Conservation (phyloP, 2,888 invertebrate species). For the Erynnis tages region DNA sequence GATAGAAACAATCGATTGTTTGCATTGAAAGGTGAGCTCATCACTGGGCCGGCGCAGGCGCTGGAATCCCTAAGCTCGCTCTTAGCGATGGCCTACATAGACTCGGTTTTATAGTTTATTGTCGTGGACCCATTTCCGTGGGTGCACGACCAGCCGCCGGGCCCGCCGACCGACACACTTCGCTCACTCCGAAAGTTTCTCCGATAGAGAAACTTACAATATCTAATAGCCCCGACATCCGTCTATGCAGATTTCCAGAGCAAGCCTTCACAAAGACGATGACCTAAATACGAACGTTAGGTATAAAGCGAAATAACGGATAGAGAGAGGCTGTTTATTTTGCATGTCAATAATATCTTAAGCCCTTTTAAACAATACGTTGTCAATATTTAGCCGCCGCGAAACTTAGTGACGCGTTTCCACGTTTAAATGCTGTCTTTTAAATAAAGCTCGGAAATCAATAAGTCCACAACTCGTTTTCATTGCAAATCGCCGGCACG, state of each 20-base stretch:
- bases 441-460: conserved; percentile 21
- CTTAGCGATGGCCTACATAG: conserved; percentile 70
- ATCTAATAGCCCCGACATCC: conserved; percentile 76
- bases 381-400: neutral
- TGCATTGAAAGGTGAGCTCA: neutral
- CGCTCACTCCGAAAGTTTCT: conserved; percentile 75
- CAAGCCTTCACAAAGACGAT: conserved; percentile 63
- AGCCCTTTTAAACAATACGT: conserved; percentile 30
- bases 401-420: neutral
- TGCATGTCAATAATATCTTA: conserved; percentile 41
- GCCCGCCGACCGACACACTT: conserved; percentile 68
- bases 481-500: conserved; percentile 65
- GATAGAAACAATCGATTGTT: neutral
- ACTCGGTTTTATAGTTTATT: conserved; percentile 71
- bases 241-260: conserved; percentile 80
- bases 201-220: conserved; percentile 77
- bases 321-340: conserved; percentile 53
- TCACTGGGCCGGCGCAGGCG: conserved; percentile 38
- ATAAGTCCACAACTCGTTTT: conserved; percentile 70
- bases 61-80: conserved; percentile 51
- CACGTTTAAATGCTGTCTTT: neutral
- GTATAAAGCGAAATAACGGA: conserved; percentile 50
- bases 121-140: conserved; percentile 74
- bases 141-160: conserved; percentile 63
- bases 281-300: conserved; percentile 69